phyloP scores from a whole-genome alignment of 2,888 invertebrate genomes.

The Cantharis nigra region DNA sequence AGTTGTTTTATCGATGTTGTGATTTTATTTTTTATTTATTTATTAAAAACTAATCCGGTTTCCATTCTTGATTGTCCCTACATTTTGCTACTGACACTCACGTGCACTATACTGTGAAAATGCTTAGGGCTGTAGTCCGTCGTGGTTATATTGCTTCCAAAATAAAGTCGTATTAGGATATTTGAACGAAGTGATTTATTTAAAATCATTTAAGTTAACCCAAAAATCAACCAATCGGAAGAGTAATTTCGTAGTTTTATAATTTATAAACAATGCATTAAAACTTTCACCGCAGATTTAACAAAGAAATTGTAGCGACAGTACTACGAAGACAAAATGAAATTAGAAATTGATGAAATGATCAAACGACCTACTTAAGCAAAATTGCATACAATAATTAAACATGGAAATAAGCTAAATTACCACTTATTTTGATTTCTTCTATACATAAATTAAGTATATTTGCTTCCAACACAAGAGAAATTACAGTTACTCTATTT shows the following conservation, averaged over 20 bases:
- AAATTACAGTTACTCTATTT: not conserved
- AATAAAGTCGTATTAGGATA: not conserved
- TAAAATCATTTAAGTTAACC: conserved; percentile 2
- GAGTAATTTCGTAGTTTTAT: conserved; percentile 23
- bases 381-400: conserved; percentile 2
- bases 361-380: conserved; percentile 26
- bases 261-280: conserved; percentile 25
- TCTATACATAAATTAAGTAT: not conserved
- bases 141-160: not conserved
- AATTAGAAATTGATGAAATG: conserved; percentile 32
- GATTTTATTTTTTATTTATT: no score
- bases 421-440: not conserved
- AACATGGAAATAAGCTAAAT: not conserved
- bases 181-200: not conserved
- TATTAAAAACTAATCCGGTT: no score
- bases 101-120: no score
- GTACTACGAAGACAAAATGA: conserved; percentile 22
- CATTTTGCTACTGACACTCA: no score
- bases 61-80: no score
- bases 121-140: not conserved
- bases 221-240: conserved; percentile 16
- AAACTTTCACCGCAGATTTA: conserved; percentile 25
- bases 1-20: no score
- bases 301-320: conserved; percentile 27
- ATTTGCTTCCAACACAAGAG: not conserved